Base-by-base conservation (phyloP, 2,888 invertebrate species). In the Orchesellides sinensis region DNA sequence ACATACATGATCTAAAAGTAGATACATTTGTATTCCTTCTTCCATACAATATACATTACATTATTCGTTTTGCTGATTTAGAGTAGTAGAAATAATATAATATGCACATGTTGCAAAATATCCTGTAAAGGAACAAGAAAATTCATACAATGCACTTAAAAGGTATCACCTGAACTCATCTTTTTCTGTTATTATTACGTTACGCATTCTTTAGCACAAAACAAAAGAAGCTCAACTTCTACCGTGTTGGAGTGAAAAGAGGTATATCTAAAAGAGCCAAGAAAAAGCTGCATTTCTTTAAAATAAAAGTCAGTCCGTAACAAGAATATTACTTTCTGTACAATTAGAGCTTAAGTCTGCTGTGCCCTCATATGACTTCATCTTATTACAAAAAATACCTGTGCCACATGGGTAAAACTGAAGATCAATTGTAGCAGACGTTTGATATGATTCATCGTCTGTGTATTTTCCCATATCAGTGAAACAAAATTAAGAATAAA, bases 151-250 rank as follows among this genome's bases (percentile, higher is more conserved):
- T n/a, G n/a, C n/a, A n/a, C n/a, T n/a, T n/a, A n/a, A 10, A 32
- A 63, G 32, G 52, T 65, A 77, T 14, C 68, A 25, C 52, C 4
- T 27, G 14, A 68, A 29, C 72, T 74, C 63, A 68, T 49, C 69
- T 61, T 49, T 45, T 49, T 72, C 63, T 63, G 79, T 69, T 78
- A 69, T 79, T 70, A 80, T 80, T 72, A 66, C 66, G 80, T 66
- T 80, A 80, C 72, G 72, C 80, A 80, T 80, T 80, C 80, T 66
- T 80, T 66, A 65, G 35, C 80, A 66, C 63, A 66, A 73, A 70
- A 80, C 72, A 80, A 79, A 70, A 63, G n/a, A n/a, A n/a, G n/a
- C n/a, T n/a, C n/a, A n/a, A n/a, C n/a, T n/a, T n/a, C 6, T 52
- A 52, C 5, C 8, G n/a, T n/a, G 47, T 52, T 21, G 19, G 4